phyloP scores from a whole-genome alignment of 2,113 vertebrate species.

The Madoqua kirkii region DNA sequence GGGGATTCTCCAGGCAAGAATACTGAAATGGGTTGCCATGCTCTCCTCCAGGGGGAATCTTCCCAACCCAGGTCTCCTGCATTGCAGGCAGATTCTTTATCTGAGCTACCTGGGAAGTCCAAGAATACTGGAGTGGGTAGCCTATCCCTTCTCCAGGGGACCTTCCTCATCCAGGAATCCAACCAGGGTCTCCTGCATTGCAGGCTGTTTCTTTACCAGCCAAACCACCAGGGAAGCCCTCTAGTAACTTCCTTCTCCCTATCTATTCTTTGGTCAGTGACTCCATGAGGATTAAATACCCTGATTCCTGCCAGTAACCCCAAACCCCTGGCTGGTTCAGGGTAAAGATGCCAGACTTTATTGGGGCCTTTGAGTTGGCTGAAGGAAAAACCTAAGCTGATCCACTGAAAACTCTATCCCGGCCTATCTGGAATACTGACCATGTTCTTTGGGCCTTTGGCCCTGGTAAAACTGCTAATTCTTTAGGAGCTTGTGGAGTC shows the following conservation, averaged over 20 bases:
- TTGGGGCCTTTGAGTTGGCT: not conserved
- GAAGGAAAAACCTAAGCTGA: not conserved
- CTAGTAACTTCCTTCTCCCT: not conserved
- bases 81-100: not conserved
- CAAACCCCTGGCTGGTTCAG: not conserved
- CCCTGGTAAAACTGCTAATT: not conserved
- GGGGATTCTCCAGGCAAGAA: not conserved
- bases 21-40: not conserved
- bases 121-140: not conserved
- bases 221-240: not conserved
- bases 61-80: not conserved
- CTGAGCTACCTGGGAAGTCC: not conserved
- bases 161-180: not conserved
- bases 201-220: not conserved
- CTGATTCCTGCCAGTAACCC: not conserved
- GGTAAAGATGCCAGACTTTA: not conserved
- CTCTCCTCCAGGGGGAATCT: not conserved
- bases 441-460: not conserved
- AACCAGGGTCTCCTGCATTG: not conserved
- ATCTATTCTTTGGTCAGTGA: not conserved
- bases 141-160: not conserved
- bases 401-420: not conserved
- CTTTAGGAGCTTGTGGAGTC: not conserved
- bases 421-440: not conserved
- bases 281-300: not conserved